Evolutionary conservation across 1,140 invertebrate species (phyloP), one percentile per base, ranked within the genome.

Genomic region (Papilio polytes): DNA sequence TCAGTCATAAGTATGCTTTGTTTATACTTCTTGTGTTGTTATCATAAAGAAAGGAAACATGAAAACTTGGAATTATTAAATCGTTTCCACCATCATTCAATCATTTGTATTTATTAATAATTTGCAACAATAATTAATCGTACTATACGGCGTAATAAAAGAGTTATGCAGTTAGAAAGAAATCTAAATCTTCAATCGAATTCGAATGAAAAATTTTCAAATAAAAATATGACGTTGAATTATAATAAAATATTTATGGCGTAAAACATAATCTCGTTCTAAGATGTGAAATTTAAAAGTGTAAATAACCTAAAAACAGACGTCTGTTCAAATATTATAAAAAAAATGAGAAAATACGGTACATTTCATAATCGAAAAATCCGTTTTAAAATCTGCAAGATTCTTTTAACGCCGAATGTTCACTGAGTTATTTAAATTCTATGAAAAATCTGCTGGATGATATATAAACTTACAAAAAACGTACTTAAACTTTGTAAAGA

Each of bases 141-240:
- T 78, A 44, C 22, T 63, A 56, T 63, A 78, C 48, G 53, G 10
- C 56, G 31, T 78, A 78, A 41, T 78, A 63, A 78, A 78, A 63
- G 2, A 78, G 31, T 22, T 46, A 66, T 46, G 74, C 74, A 41
- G 10, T 3, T 18, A 46, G 18, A 78, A 78, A 78, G 36, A 56
- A n/a, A 56, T 59, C 22, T 36, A 26, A 22, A 56, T 78, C 51
- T 78, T 31, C 48, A 41, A 18, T 36, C 4, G 46, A 20, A n/a
- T 59, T 20, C 22, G 63, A 18, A 18, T 13, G 63, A 26, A 63
- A 3, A 3, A 18, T 66, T 31, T 66, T 51, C 10, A 51, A 51
- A 51, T 48, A 13, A 51, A 15, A 63, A 12, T 9, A 10, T 22
- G 1, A 12, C 26, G 56, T 63, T 10, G 20, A 63, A 12, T 63